Evolutionary conservation across 2,113 vertebrate species (phyloP).

Genomic region (Candoia aspera): DNA sequence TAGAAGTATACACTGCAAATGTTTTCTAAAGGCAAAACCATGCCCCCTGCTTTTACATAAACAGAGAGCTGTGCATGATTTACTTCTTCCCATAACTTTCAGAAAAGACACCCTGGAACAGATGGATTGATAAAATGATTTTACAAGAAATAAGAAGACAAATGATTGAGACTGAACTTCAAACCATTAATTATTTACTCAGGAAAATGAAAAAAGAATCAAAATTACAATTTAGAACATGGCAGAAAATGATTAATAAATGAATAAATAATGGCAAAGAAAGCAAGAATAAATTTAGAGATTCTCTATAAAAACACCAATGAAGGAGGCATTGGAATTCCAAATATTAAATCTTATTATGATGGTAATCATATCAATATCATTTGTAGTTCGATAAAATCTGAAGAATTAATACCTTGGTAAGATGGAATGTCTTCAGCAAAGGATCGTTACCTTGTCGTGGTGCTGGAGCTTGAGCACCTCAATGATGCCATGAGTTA

Average conservation of each 20-base stretch:
- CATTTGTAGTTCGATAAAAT: not conserved
- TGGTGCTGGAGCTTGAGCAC: too few relatives aligned
- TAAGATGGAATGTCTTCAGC: too few relatives aligned
- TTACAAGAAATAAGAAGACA: not conserved
- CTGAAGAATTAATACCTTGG: too few relatives aligned
- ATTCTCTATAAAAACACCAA: too few relatives aligned
- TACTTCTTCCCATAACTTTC: not conserved
- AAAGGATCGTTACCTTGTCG: too few relatives aligned
- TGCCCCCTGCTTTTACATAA: slow-evolving; percentile 10
- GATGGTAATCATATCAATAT: not conserved
- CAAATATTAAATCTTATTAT: not conserved
- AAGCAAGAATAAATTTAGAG: too few relatives aligned
- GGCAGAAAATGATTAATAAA: not conserved
- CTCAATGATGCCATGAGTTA: too few relatives aligned
- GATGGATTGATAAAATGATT: not conserved
- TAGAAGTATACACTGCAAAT: slow-evolving; percentile 21
- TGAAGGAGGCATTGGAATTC: not conserved
- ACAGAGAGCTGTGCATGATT: not conserved
- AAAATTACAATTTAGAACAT: not conserved
- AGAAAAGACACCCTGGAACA: slow-evolving; percentile 20
- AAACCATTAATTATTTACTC: not conserved
- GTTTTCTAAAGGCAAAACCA: not conserved
- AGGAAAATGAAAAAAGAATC: not conserved
- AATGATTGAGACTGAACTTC: not conserved
- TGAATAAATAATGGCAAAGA: not conserved